A percentile compares a stretch with the other conserved stretches of the same genome.
Conservation (phyloP, 1,140 invertebrate species). For the Pogonomyrmex californicus region DNA sequence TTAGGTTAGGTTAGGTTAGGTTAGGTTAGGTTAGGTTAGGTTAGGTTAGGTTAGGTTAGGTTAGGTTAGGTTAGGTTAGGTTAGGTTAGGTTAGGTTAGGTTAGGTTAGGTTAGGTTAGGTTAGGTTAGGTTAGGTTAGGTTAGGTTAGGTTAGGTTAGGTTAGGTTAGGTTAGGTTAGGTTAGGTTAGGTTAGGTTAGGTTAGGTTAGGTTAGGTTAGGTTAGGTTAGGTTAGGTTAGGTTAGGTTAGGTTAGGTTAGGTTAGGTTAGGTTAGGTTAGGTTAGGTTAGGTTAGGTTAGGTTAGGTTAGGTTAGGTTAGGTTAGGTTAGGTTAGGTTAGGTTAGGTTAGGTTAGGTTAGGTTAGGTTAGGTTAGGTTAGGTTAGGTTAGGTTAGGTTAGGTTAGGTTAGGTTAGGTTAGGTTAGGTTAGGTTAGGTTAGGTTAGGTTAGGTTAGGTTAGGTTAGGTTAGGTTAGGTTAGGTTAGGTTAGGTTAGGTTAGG, state of each 20-base stretch:
- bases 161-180: background rate
- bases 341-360: no score
- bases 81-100: no score
- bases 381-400: background rate
- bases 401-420: conserved; percentile 9
- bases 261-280: background rate
- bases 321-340: background rate
- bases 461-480: background rate
- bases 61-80: no score
- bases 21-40: no score
- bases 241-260: background rate
- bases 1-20: no score
- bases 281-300: background rate
- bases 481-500: background rate
- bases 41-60: no score
- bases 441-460: background rate
- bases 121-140: background rate
- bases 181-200: background rate
- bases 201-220: background rate
- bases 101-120: no score
- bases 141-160: background rate
- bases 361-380: background rate
- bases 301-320: background rate
- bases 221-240: background rate
- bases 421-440: no score